Conservation (phyloP, 2,797 vertebrate species). For the Pseudochirops corinnae region DNA sequence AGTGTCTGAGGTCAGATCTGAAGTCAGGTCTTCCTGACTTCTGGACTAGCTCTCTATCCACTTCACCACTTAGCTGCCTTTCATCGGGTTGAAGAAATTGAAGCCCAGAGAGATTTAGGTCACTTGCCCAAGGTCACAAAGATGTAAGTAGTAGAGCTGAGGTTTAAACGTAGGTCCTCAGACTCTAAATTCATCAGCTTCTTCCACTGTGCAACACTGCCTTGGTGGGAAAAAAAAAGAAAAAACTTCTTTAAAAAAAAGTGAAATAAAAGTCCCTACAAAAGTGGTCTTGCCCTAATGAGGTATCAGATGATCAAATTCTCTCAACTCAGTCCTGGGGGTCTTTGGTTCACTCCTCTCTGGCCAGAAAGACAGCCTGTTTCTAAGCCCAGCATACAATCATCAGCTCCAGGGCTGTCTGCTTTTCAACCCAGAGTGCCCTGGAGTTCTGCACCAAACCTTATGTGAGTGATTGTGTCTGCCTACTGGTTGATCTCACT, state of each 20-base stretch:
- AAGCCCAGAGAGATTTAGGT: not conserved
- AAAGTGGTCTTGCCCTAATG: not conserved
- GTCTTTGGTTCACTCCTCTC: not conserved
- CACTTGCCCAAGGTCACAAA: not conserved
- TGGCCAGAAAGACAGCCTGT: not conserved
- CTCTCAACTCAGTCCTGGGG: not conserved
- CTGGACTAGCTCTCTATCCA: not conserved
- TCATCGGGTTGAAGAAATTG: not conserved
- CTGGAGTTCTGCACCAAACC: not conserved
- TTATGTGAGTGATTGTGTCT: constrained; percentile 51
- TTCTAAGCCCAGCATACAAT: not conserved
- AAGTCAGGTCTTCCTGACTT: not conserved
- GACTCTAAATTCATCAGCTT: not conserved
- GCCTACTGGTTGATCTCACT: constrained; percentile 71
- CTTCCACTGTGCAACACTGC: not conserved
- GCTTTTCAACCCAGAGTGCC: constrained; percentile 53
- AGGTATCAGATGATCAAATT: not conserved
- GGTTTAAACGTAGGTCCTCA: not conserved
- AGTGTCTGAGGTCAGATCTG: not conserved
- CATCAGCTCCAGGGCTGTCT: not conserved
- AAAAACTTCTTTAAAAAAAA: not conserved
- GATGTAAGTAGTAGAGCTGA: not conserved
- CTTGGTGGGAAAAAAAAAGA: not conserved
- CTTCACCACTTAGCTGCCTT: not conserved
- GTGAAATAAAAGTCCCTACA: not conserved